Base-by-base conservation (phyloP, 2,888 invertebrate genomes). In the Sesia apiformis region DNA sequence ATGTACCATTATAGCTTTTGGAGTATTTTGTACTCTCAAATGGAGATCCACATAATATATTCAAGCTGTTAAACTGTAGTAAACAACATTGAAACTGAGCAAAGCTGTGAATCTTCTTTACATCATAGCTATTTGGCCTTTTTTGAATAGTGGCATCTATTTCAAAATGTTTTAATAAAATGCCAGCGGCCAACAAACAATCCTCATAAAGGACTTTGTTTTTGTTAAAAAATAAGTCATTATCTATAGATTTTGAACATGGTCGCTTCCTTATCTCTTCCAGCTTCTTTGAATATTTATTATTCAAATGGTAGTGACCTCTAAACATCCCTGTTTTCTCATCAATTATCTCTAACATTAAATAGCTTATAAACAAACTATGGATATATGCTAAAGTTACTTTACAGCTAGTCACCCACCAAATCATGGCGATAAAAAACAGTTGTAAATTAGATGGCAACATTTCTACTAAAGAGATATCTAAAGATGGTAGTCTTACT, bases 1-100 rank as follows among this genome's bases (percentile, higher is more conserved):
- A 93, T 0, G 94, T 94, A 0, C 96, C 95, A 76, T 94, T 94
- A 62, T 91, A 95, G 58, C 92, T 85, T 64, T 92, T 91, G n/a
- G 91, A 91, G 67, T 93, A 90, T 43, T 86, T 79, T 49, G 92
- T 90, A 60, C 83, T 76, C 42, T 85, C 70, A 67, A 92, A 92
- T 0, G 93, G 93, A 56, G 78, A 84, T 56, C 90, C 84, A 53
- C 95, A 88, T 46, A 96, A 68, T 1, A 82, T 85, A 80, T 96
- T 96, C 5, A 96, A 77, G 63, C 91, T 81, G 63, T 91, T 91
- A 3, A 91, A 76, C 62, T 92, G 91, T 5, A 84, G 79, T 43
- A 93, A 71, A 65, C 92, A 91, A 76, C 90, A 91, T 71, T 94
- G 94, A 69, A 93, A 92, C 68, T 93, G 91, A 3, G 93, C 91